Percentiles rank a stretch among this genome's conserved stretches.
Evolutionary conservation across 2,113 vertebrate genomes (phyloP).

Genomic region (Takifugu bimaculatus): DNA sequence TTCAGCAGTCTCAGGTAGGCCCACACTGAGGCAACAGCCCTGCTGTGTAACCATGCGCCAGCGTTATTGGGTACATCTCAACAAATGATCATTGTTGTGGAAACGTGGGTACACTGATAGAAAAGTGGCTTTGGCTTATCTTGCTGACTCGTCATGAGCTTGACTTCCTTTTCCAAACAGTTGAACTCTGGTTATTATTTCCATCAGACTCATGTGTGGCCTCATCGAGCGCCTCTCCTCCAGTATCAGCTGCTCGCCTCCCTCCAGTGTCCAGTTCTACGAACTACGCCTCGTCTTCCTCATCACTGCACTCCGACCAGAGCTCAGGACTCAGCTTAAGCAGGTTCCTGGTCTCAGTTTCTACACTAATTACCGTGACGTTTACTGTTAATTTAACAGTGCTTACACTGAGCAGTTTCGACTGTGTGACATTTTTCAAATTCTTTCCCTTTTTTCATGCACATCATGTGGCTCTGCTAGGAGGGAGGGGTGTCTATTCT

Average conservation of each 20-base stretch:
- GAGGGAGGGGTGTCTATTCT: constrained; percentile 67
- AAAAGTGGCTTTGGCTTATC: background rate
- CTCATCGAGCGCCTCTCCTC: constrained; percentile 62
- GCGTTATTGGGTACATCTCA: background rate
- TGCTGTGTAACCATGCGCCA: background rate
- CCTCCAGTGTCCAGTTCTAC: constrained; percentile 73
- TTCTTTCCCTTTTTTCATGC: background rate
- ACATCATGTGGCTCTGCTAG: constrained; percentile 25
- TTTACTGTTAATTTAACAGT: no score
- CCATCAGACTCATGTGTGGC: constrained; percentile 65
- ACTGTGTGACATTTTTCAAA: background rate
- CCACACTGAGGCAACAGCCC: background rate
- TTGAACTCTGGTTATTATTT: background rate
- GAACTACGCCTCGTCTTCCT: constrained; percentile 79
- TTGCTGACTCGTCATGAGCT: background rate
- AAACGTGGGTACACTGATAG: background rate
- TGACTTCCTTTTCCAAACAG: background rate
- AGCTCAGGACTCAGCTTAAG: constrained; percentile 71
- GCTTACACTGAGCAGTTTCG: background rate
- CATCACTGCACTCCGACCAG: constrained; percentile 73
- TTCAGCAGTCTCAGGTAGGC: constrained; percentile 66
- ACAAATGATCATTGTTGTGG: background rate
- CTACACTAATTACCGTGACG: no score
- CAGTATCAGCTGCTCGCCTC: constrained; percentile 27
- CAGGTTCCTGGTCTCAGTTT: constrained; percentile 38